Conservation (phyloP, 1,140 invertebrate species). For the Drosophila sp. region DNA sequence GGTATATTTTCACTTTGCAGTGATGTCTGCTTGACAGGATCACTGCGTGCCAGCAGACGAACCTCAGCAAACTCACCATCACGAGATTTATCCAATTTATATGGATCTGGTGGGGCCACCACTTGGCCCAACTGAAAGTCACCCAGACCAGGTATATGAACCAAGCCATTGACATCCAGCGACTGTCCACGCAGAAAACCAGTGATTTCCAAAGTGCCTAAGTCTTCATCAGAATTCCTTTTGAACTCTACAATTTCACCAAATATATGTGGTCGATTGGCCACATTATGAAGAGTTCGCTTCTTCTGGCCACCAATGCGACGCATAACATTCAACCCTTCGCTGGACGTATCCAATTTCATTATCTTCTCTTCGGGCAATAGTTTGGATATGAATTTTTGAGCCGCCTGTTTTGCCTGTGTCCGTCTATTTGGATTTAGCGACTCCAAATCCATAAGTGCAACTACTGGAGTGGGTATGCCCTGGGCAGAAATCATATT, state of each 20-base stretch:
- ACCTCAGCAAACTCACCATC: slow-evolving; percentile 69
- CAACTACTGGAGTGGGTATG: slow-evolving; percentile 90
- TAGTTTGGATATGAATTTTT: slow-evolving; percentile 90
- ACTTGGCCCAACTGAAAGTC: slow-evolving; percentile 96
- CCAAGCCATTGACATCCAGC: slow-evolving; percentile 92
- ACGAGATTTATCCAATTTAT: slow-evolving; percentile 86
- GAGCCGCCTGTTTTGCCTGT: slow-evolving; percentile 89
- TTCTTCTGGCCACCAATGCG: slow-evolving; percentile 92
- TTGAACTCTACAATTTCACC: slow-evolving; percentile 91
- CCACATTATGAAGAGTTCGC: slow-evolving; percentile 88
- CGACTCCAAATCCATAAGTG: slow-evolving; percentile 89
- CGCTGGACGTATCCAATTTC: slow-evolving; percentile 88
- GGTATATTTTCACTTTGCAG: slow-evolving; percentile 91
- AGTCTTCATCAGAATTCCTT: slow-evolving; percentile 83
- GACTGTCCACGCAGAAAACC: slow-evolving; percentile 93
- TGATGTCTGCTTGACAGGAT: slow-evolving; percentile 89
- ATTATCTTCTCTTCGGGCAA: slow-evolving; percentile 93
- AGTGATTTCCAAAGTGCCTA: slow-evolving; percentile 91
- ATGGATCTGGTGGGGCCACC: slow-evolving; percentile 89
- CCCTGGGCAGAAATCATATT: slow-evolving; percentile 91
- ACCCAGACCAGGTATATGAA: slow-evolving; percentile 95
- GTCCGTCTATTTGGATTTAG: slow-evolving; percentile 89
- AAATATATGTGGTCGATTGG: slow-evolving; percentile 91
- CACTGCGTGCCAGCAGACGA: slow-evolving; percentile 86
- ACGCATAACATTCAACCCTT: slow-evolving; percentile 91